Conservation (phyloP, 1,140 invertebrate genomes). For the Orius laevigatus region DNA sequence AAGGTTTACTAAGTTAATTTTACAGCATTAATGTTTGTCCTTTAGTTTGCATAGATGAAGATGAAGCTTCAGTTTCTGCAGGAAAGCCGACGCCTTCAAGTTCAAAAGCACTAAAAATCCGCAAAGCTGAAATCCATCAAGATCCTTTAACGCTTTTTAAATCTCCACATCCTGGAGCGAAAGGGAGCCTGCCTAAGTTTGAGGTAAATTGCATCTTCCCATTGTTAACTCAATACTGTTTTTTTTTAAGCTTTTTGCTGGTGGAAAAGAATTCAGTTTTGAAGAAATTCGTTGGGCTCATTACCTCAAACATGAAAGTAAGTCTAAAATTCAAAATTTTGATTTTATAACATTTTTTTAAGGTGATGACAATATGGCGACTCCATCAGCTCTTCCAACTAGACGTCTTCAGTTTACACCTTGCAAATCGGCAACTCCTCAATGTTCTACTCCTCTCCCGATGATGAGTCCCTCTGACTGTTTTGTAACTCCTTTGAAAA, state of each 20-base stretch:
- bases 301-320: slow-evolving; percentile 12
- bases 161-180: slow-evolving; percentile 3
- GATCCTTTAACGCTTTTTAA: slow-evolving; percentile 5
- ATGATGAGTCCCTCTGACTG: too few species aligned
- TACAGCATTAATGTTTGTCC: not conserved
- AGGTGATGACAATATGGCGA: too few species aligned
- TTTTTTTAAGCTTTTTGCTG: slow-evolving; percentile 27
- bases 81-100: not conserved
- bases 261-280: slow-evolving; percentile 34
- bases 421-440: too few species aligned
- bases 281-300: slow-evolving; percentile 33
- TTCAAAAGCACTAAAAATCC: slow-evolving; percentile 7
- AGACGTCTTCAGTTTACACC: too few species aligned
- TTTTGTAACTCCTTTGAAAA: too few species aligned
- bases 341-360: too few species aligned
- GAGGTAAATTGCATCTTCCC: slow-evolving; percentile 10
- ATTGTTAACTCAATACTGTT: not conserved
- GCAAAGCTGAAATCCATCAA: not conserved
- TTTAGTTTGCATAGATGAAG: slow-evolving; percentile 1
- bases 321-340: too few species aligned
- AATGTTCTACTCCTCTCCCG: too few species aligned
- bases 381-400: too few species aligned
- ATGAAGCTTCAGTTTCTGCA: not conserved
- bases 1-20: slow-evolving; percentile 14
- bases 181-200: slow-evolving; percentile 9